Conservation (phyloP, 2,888 invertebrate species). For the Unio delphinus region DNA sequence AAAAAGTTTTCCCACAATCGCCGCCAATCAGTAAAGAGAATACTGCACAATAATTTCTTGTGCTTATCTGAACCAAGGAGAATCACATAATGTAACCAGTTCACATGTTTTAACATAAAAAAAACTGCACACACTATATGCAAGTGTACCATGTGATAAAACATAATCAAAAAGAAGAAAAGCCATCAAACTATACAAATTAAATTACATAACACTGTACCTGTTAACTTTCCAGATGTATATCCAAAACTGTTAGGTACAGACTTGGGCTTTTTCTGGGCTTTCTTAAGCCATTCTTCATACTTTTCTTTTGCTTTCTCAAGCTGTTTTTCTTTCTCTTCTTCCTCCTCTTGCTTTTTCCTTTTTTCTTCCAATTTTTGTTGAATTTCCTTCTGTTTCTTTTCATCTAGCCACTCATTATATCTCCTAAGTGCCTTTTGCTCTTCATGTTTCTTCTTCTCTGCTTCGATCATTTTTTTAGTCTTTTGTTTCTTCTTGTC, state of each 20-base stretch:
- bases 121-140: background rate
- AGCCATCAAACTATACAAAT: too few species aligned
- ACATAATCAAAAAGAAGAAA: too few species aligned
- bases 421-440: constrained; percentile 48
- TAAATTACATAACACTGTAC: constrained; percentile 22
- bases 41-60: too few species aligned
- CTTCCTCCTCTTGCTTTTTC: constrained; percentile 48
- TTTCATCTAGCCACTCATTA: constrained; percentile 56
- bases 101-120: too few species aligned
- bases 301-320: constrained; percentile 53
- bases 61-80: too few species aligned
- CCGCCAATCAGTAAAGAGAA: too few species aligned
- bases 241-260: constrained; percentile 59
- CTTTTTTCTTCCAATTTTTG: constrained; percentile 49
- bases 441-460: constrained; percentile 46
- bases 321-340: constrained; percentile 40
- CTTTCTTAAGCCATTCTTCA: constrained; percentile 56
- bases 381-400: constrained; percentile 48
- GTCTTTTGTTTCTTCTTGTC: constrained; percentile 42
- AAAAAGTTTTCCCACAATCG: too few species aligned
- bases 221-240: constrained; percentile 59
- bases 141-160: too few species aligned
- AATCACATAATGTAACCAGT: too few species aligned
- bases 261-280: constrained; percentile 51
- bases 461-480: constrained; percentile 45